A percentile compares a stretch with the other conserved stretches of the same genome.
Conservation (phyloP, 2,797 vertebrate species). For the Chelon auratus region DNA sequence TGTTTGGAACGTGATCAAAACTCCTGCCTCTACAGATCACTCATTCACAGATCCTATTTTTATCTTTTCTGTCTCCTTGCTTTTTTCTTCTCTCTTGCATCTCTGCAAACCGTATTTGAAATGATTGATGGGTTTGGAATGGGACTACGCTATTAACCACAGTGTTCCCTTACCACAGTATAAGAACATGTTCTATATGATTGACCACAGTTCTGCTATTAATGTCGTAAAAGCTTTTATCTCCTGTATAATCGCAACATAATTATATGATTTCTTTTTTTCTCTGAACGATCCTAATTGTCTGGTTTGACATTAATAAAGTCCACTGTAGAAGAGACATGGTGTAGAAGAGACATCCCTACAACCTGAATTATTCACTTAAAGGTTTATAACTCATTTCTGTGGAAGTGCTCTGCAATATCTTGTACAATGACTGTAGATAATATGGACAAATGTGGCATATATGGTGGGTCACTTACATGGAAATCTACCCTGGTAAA, state of each 20-base stretch:
- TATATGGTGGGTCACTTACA: too few relatives aligned
- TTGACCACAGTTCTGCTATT: slow-evolving; percentile 22
- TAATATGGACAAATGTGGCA: too few relatives aligned
- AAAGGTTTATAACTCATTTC: not conserved
- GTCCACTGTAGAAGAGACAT: not conserved
- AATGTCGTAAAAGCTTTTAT: slow-evolving; percentile 30
- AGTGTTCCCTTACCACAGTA: not conserved
- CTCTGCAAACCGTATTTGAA: slow-evolving; percentile 8
- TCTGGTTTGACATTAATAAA: slow-evolving; percentile 7
- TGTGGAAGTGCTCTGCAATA: not conserved
- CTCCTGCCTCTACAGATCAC: not conserved
- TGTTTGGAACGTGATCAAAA: not conserved
- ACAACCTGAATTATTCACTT: slow-evolving; percentile 10
- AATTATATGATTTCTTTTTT: slow-evolving; percentile 19
- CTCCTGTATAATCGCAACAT: not conserved
- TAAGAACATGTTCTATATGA: not conserved
- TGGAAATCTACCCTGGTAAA: too few relatives aligned
- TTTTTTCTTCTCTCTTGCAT: not conserved
- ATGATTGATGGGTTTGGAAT: slow-evolving; percentile 4
- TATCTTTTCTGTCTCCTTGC: not conserved
- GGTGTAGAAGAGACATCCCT: not conserved
- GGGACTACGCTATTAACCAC: slow-evolving; percentile 2
- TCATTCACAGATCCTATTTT: not conserved
- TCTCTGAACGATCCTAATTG: slow-evolving; percentile 8
- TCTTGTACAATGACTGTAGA: not conserved